Evolutionary conservation across 2,797 vertebrate genomes (phyloP), one percentile per base, ranked within the genome.

Genomic region (Hyperoplus immaculatus): DNA sequence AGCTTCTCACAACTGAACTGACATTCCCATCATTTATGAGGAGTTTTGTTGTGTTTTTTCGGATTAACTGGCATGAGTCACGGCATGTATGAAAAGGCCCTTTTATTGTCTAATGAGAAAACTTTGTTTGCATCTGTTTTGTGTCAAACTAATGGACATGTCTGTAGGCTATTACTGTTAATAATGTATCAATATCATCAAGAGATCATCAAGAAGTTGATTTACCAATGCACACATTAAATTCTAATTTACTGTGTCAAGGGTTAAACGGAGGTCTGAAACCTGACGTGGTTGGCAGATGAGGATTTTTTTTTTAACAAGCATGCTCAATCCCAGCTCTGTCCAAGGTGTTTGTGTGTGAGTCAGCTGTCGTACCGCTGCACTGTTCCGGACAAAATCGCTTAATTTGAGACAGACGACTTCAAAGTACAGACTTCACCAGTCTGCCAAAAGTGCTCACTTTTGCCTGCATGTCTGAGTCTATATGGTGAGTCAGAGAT

Each of bases 391-490:
- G 75, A 84, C 57, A 76, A 85, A 89, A 87, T 83, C 84, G 71
- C 73, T 89, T 85, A 82, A 92, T 93, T 90, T 82, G 81, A 83
- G 77, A 89, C 82, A 83, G 91, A 90, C 43, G 6, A 84, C 66
- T 88, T 85, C 84, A 88, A 86, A 86, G 85, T 66, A 56, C 63
- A 81, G 67, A 86, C 82, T 80, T 81, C 70, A 66, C 75, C 66
- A 9, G 54, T 70, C 79, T 88, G 85, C 75, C 88, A 86, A 85
- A 89, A 78, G 76, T 69, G 82, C 80, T 84, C 77, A 56, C 75
- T 53, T 57, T 81, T 79, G 74, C 84, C 87, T 88, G 75, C 69
- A 29, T 57, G 78, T 81, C 82, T 82, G 69, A 74, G 75, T 81
- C 69, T 78, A 71, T 68, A 79, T 65, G 75, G 85, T 79, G 82